Percentiles rank a stretch among this genome's conserved stretches.
These are phyloP conservation scores for Drosophila pseudotalamancana DNA, from an alignment of 2,888 invertebrate species.

Conservation along the genomic window DNA sequence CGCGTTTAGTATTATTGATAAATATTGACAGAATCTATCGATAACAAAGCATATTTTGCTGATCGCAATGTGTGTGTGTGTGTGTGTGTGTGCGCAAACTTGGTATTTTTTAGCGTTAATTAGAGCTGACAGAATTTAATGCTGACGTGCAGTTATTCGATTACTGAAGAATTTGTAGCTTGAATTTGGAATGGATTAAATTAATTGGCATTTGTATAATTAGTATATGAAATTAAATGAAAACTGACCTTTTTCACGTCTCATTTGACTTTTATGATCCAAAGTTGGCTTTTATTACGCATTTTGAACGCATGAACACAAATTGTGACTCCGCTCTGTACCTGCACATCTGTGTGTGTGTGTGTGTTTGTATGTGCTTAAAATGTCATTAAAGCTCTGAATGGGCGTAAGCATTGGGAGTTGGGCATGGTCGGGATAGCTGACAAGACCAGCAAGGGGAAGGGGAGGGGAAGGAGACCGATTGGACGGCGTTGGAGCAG, in stretches of 20 bases:
- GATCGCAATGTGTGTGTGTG: too few relatives aligned
- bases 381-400: slow-evolving; percentile 71
- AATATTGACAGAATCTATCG: not conserved
- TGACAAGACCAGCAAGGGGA: not conserved
- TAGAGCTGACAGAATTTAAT: too few relatives aligned
- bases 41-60: slow-evolving; percentile 1
- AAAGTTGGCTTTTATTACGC: slow-evolving; percentile 4
- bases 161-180: too few relatives aligned
- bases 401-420: slow-evolving; percentile 35
- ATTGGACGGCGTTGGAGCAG: slow-evolving; percentile 35
- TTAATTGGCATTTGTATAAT: too few relatives aligned
- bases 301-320: slow-evolving; percentile 44
- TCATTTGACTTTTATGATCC: slow-evolving; percentile 6
- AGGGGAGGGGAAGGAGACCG: too few relatives aligned
- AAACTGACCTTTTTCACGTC: slow-evolving; percentile 8
- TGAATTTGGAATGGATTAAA: too few relatives aligned
- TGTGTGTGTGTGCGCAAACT: too few relatives aligned
- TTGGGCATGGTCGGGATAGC: slow-evolving; percentile 2
- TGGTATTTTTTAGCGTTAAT: too few relatives aligned
- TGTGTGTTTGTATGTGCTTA: slow-evolving; percentile 55
- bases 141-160: too few relatives aligned
- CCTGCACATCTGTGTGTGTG: not conserved
- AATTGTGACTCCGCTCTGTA: not conserved
- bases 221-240: not conserved
- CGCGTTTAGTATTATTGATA: not conserved